Conservation (phyloP, 2,797 vertebrate species). For the Spinus pinus region DNA sequence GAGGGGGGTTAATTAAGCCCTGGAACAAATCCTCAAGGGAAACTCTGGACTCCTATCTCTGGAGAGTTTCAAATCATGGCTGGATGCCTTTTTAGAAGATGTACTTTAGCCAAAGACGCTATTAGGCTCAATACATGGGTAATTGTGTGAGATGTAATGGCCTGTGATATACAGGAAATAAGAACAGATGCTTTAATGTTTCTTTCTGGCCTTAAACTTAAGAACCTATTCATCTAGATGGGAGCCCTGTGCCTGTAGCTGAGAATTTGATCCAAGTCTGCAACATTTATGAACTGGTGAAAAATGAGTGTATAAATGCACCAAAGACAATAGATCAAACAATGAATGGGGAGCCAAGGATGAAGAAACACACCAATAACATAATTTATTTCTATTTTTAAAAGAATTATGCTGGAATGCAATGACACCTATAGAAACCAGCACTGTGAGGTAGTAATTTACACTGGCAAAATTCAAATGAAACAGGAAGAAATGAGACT, state of each 20-base stretch:
- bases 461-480: constrained; percentile 38
- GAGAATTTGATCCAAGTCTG: constrained; percentile 25
- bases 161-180: constrained; percentile 44
- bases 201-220: constrained; percentile 51
- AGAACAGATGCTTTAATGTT: constrained; percentile 57
- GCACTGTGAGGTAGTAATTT: constrained; percentile 17
- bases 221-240: constrained; percentile 36
- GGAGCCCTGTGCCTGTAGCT: not conserved
- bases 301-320: constrained; percentile 12
- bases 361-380: not conserved
- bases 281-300: constrained; percentile 24
- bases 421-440: constrained; percentile 19
- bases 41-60: constrained; percentile 4
- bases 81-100: constrained; percentile 39
- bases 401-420: not conserved
- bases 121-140: constrained; percentile 49
- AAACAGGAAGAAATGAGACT: constrained; percentile 33
- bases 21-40: constrained; percentile 32
- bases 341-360: not conserved
- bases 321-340: constrained; percentile 2
- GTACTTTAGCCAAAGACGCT: constrained; percentile 36
- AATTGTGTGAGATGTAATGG: constrained; percentile 56
- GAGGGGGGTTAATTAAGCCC: constrained; percentile 33
- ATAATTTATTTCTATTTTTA: constrained; percentile 9
- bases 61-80: constrained; percentile 17